Conservation (phyloP, 2,797 vertebrate species). For the Selene dorsalis region DNA sequence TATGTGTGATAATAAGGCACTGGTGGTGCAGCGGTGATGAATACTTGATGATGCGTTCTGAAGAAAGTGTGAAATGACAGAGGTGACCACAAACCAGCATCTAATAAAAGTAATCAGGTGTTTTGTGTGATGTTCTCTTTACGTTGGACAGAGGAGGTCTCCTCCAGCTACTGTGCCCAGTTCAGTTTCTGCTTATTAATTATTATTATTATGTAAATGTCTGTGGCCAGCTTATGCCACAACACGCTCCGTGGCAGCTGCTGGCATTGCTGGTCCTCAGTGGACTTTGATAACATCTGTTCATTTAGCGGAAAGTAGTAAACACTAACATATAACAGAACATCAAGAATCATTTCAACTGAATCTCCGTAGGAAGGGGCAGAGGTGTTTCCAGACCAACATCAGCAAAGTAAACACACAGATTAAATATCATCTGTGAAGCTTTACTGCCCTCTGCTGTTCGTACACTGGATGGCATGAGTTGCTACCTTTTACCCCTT, state of each 20-base stretch:
- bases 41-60: background rate
- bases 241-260: background rate
- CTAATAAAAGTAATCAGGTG: conserved; percentile 15
- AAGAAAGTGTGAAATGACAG: conserved; percentile 8
- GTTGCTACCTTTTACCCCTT: too few relatives aligned
- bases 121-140: conserved; percentile 10
- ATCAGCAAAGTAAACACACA: background rate
- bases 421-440: background rate
- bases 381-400: background rate
- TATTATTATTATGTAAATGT: conserved; percentile 40
- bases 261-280: background rate
- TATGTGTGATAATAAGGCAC: background rate
- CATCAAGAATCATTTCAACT: too few relatives aligned
- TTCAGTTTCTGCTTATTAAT: conserved; percentile 29
- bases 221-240: conserved; percentile 21
- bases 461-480: background rate
- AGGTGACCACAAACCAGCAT: conserved; percentile 1
- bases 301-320: background rate
- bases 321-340: background rate
- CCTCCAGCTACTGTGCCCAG: background rate
- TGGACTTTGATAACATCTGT: background rate
- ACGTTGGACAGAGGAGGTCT: conserved; percentile 28
- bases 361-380: background rate
- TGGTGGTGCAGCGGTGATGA: background rate
- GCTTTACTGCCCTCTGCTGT: conserved; percentile 69